Base-by-base conservation (phyloP, 2,797 vertebrate genomes). In the Apogon talboti region DNA sequence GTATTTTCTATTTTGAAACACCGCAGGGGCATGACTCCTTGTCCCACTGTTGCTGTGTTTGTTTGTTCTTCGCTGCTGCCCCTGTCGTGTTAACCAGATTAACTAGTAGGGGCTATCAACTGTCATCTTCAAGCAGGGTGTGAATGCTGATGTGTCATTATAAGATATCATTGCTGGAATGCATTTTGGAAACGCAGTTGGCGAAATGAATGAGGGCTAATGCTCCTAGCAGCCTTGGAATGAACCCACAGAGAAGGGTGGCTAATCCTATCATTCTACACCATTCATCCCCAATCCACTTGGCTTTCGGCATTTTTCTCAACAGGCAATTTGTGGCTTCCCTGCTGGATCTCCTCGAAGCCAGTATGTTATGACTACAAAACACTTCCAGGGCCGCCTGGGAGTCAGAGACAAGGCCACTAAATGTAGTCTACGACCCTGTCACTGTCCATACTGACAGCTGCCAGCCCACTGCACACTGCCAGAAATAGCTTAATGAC, bases 211-310 rank as follows among this genome's bases (percentile, higher is more conserved):
- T 83, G 82, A 71, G 71, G 77, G 58, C 77, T 82, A 82, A 88
- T 83, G 74, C 79, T 87, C 59, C 78, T 65, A 72, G 77, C 68
- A 81, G 83, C 85, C 87, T 91, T 88, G 86, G 87, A 91, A 88
- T 69, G 67, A 87, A 85, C 88, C 89, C 78, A 83, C 74, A 71
- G 87, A 87, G 86, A 84, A 82, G 81, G 82, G 81, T 81, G 57
- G 87, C 78, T 89, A 90, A 91, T 93, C 90, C 92, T 76, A 91
- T 90, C 89, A 87, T 91, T 90, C 86, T 87, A 88, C 86, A 92
- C 89, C 84, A 92, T 92, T 92, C 89, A 93, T 92, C 89, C 89
- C 81, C 90, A 86, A 90, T 89, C 82, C 87, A 90, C 82, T 90
- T 90, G 88, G 87, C 91, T 89, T 91, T 90, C 77, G 78, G 82